Evolutionary conservation across 2,113 vertebrate species (phyloP).

Genomic region (Thinocorus orbignyianus): DNA sequence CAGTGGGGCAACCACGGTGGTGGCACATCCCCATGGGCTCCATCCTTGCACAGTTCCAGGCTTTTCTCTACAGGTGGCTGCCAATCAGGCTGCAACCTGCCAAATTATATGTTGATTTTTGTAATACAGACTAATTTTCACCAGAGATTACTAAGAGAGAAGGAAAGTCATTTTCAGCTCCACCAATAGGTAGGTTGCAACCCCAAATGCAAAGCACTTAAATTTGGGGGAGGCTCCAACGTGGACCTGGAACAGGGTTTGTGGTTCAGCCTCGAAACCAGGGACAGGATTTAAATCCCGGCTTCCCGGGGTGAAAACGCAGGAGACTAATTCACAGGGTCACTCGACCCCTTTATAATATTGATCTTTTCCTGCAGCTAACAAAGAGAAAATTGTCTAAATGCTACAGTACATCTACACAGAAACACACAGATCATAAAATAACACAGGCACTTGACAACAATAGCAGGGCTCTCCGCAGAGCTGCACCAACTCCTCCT

Average conservation of each 20-base stretch:
- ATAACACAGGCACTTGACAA: neutral
- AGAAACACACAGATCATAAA: slow-evolving; percentile 45
- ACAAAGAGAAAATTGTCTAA: slow-evolving; percentile 71
- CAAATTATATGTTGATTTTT: neutral
- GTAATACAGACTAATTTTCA: neutral
- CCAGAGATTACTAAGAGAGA: neutral
- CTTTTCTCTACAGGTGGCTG: neutral
- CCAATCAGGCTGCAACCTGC: neutral
- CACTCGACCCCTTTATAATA: slow-evolving; percentile 62
- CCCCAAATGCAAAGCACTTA: neutral
- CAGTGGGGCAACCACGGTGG: fast-evolving
- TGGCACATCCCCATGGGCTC: neutral
- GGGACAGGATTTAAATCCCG: neutral
- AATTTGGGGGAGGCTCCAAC: neutral
- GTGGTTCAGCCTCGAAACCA: neutral
- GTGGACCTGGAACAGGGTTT: neutral
- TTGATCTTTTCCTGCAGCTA: slow-evolving; percentile 71
- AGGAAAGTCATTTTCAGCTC: neutral
- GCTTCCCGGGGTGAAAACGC: slow-evolving; percentile 3
- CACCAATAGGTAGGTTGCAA: neutral
- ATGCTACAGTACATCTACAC: slow-evolving; percentile 49
- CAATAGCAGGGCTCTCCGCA: neutral
- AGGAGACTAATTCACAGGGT: slow-evolving; percentile 47
- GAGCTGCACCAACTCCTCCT: neutral
- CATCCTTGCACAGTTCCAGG: neutral